Percentiles rank a stretch among this genome's conserved stretches.
These are phyloP conservation scores for Nyleta sp. DNA, from an alignment of 2,888 invertebrate genomes.

Conservation along the genomic window DNA sequence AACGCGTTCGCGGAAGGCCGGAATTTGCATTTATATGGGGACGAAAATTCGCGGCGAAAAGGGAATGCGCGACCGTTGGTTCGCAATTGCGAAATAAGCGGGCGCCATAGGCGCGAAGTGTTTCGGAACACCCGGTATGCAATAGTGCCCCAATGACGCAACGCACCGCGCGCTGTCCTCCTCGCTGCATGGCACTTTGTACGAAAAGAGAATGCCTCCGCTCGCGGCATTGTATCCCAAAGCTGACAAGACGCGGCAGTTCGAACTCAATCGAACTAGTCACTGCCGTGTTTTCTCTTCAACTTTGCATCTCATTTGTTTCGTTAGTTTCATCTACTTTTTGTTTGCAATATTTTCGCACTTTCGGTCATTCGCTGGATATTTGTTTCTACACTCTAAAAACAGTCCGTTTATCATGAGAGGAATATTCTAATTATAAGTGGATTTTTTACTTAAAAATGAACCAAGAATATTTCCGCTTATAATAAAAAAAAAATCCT, in stretches of 20 bases:
- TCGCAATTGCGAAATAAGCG: constrained; percentile 6
- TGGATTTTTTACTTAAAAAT: no score
- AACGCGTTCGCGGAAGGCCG: constrained; percentile 18
- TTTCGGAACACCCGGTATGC: constrained; percentile 47
- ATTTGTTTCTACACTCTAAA: no score
- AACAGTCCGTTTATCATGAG: no score
- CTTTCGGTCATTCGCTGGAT: no score
- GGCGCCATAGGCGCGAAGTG: constrained; percentile 3
- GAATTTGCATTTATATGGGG: constrained; percentile 34
- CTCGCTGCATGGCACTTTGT: constrained; percentile 44
- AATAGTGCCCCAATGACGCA: constrained; percentile 46
- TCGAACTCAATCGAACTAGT: constrained; percentile 35
- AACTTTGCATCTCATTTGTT: constrained; percentile 34
- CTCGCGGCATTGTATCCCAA: constrained; percentile 49
- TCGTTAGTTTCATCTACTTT: no score
- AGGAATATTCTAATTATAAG: no score
- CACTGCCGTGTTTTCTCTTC: constrained; percentile 11
- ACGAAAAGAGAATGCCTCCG: constrained; percentile 49
- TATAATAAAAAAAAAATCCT: no score
- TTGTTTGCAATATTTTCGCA: no score
- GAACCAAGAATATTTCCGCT: no score
- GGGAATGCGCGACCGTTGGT: no score
- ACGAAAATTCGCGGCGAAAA: not conserved
- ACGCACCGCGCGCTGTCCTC: constrained; percentile 39
- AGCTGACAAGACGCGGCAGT: constrained; percentile 34